These are phyloP conservation scores for Amphilophus citrinellus DNA, from an alignment of 2,113 vertebrate species.

Conservation along the genomic window DNA sequence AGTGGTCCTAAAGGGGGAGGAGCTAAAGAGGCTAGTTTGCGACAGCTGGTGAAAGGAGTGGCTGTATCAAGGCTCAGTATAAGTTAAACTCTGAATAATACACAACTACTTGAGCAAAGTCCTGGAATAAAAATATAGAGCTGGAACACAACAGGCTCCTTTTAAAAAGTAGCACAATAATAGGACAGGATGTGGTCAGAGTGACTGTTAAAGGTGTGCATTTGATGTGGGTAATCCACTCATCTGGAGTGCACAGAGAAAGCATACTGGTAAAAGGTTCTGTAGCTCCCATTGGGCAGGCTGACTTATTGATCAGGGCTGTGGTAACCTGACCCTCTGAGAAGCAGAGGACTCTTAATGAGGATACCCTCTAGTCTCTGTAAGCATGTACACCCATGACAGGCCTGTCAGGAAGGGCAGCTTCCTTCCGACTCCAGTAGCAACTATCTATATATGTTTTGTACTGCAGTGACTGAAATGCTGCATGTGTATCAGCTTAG, in stretches of 20 bases:
- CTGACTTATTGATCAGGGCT: slow-evolving; percentile 58
- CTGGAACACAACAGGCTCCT: not conserved
- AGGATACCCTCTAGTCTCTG: slow-evolving; percentile 16
- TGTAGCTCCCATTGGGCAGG: slow-evolving; percentile 32
- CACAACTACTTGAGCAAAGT: not conserved
- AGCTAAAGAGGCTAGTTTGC: no score
- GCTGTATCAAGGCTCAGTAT: not conserved
- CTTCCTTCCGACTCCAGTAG: not conserved
- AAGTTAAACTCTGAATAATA: not conserved
- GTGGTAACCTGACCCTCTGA: slow-evolving; percentile 43
- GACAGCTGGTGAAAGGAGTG: not conserved
- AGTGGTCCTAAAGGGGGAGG: no score
- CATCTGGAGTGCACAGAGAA: slow-evolving; percentile 41
- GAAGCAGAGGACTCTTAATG: slow-evolving; percentile 27
- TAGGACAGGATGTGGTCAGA: slow-evolving; percentile 48
- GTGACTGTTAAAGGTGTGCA: slow-evolving; percentile 28
- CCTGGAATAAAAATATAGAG: not conserved
- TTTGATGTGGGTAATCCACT: slow-evolving; percentile 40
- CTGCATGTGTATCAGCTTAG: not conserved
- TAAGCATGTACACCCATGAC: not conserved
- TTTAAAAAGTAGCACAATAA: slow-evolving; percentile 8
- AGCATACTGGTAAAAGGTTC: slow-evolving; percentile 46
- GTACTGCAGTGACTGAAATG: slow-evolving; percentile 1
- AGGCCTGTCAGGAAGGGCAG: not conserved
- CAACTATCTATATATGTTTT: not conserved